Base-by-base conservation (phyloP, 2,888 invertebrate genomes). In the Eupithecia pulchellata region DNA sequence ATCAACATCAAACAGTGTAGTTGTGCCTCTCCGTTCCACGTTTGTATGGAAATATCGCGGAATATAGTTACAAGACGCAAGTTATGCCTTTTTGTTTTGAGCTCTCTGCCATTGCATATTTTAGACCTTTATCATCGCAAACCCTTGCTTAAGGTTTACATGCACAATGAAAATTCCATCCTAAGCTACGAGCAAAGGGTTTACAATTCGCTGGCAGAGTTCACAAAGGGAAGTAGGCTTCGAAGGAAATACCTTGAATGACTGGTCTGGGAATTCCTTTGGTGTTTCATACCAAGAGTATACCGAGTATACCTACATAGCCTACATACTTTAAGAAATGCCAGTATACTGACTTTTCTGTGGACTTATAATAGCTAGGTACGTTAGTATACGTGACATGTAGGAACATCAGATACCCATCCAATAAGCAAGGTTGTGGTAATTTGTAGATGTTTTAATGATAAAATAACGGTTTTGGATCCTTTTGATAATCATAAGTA, bases 201-300 rank as follows among this genome's bases (percentile, higher is more conserved):
- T 73, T 73, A 32, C 68, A 34, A 73, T 75, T 77, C 9, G 66
- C 27, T 67, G 36, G 29, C 14, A 36, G 6, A 36, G 4, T 65
- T 34, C 42, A 71, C 75, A 61, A 71, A 78, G 75, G 77, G 75
- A 80, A 76, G 64, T 77, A 86, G 84, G 83, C 79, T 85, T 79
- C 74, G 74, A 80, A 82, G 84, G 83, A 86, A 88, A 89, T 87
- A 79, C 80, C 71, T 84, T 30, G 75, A 77, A 82, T 84, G 79
- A 81, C 78, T 83, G 71, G 73, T 77, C 76, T 75, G 80, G 81
- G 81, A 89, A 89, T 90, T 87, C 89, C 89, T 86, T 86, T 85
- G 86, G 72, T 82, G 84, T 81, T 81, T 84, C 84, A 82, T 84
- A 77, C 76, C 64, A n/a, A 34, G 20, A 61, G 25, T 32, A 55